Base-by-base conservation (phyloP, 2,113 vertebrate genomes). In the Poecilia latipinna region DNA sequence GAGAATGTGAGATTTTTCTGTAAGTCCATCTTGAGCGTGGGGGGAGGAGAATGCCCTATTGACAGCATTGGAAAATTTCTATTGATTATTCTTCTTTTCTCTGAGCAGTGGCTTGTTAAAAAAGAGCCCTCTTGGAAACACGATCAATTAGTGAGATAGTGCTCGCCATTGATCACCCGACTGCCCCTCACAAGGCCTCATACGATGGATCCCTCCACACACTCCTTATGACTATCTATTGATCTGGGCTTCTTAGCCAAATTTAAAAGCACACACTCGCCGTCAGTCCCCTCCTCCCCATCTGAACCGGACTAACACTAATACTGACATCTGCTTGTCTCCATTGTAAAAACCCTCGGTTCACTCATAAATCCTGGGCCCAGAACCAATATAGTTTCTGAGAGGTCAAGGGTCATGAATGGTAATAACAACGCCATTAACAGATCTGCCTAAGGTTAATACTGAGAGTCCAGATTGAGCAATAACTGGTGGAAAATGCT, bases 61-160 rank as follows among this genome's bases (percentile, higher is more conserved):
- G 92, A 94, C 90, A 79, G 74, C 68, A 92, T 94, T 88, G 92
- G 92, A 90, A 93, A 93, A 92, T 88, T 93, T 88, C 76, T 85
- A 94, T 94, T 90, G 95, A 95, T 94, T 94, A 90, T 92, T 94
- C 88, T 70, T 86, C 88, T 85, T 90, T 93, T 90, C 86, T 92
- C 90, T 74, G 87, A 90, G 91, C 69, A 62, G 61, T 70, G 57
- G 92, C 91, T 94, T 93, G 92, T 94, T 95, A 94, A 92, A 72
- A 93, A 91, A 93, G 87, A 88, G 75, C 91, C 84, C 76, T 83
- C 88, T 80, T 92, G 83, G 88, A 94, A 94, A 93, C 88, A 88
- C 78, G 91, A 95, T 95, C 93, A 95, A 95, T 95, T 94, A 94
- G 91, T 91, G 88, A 94, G 93, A 95, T 94, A 94, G 93, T 92